These are phyloP conservation scores for Scaptomyza flava DNA, from an alignment of 2,888 invertebrate genomes.

Conservation along the genomic window DNA sequence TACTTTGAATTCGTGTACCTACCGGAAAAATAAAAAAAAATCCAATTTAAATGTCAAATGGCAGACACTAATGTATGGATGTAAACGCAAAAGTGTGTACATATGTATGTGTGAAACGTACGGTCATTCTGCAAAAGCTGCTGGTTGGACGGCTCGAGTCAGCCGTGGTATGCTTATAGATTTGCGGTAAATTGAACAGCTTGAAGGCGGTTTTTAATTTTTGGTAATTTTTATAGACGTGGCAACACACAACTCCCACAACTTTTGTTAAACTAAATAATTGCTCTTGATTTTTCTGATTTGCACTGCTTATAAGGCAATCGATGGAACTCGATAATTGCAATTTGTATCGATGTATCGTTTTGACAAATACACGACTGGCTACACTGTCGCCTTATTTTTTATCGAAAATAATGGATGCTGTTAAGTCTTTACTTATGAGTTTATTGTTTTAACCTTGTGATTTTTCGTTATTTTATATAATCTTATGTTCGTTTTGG, in stretches of 20 bases:
- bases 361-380: neutral
- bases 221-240: conserved; percentile 34
- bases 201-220: conserved; percentile 53
- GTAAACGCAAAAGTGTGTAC: neutral
- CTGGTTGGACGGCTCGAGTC: conserved; percentile 68
- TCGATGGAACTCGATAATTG: conserved; percentile 33
- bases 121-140: conserved; percentile 74
- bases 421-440: neutral
- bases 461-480: neutral
- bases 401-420: neutral
- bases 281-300: conserved; percentile 13
- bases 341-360: conserved; percentile 24
- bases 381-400: neutral
- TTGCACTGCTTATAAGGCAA: conserved; percentile 9
- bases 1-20: conserved; percentile 92
- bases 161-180: conserved; percentile 75
- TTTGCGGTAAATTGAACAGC: conserved; percentile 79
- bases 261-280: conserved; percentile 22
- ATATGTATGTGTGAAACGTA: conserved; percentile 41
- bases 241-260: conserved; percentile 36
- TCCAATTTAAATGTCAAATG: conserved; percentile 11
- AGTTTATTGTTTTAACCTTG: neutral
- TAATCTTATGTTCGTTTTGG: conserved; percentile 56
- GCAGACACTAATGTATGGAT: neutral
- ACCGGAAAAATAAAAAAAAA: conserved; percentile 55